Conservation (phyloP, 2,113 vertebrate species). For the Hippocampus comes region DNA sequence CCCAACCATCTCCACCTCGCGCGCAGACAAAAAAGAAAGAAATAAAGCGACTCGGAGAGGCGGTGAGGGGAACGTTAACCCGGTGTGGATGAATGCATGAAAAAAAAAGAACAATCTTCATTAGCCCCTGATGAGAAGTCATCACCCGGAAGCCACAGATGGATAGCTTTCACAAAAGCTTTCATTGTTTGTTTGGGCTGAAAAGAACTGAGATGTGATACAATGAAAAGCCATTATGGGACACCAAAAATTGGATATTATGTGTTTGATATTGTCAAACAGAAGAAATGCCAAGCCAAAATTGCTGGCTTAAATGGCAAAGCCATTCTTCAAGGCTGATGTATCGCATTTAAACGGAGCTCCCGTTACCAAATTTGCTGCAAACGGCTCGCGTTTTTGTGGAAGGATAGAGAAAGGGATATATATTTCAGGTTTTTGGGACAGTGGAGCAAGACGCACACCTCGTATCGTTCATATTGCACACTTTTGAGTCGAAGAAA, state of each 20-base stretch:
- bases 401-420: not conserved
- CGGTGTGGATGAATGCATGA: conserved; percentile 58
- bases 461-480: conserved; percentile 9
- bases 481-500: conserved; percentile 13
- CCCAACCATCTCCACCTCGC: conserved; percentile 45
- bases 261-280: conserved; percentile 64
- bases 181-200: conserved; percentile 60
- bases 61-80: conserved; percentile 51
- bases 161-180: conserved; percentile 63
- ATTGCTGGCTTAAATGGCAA: conserved; percentile 53
- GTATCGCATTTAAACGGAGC: conserved; percentile 25
- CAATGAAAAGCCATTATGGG: conserved; percentile 59
- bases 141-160: conserved; percentile 70
- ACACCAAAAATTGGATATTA: conserved; percentile 63
- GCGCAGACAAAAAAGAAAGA: conserved; percentile 65
- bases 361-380: conserved; percentile 30
- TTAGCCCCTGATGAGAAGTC: conserved; percentile 68
- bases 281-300: conserved; percentile 52
- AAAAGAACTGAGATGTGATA: conserved; percentile 56
- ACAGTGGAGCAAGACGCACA: conserved; percentile 31
- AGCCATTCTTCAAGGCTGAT: conserved; percentile 32
- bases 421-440: conserved; percentile 16
- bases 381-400: conserved; percentile 24
- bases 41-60: conserved; percentile 50
- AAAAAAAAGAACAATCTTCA: conserved; percentile 51